Conservation (phyloP, 1,140 invertebrate species). For the Nasonia vitripennis region DNA sequence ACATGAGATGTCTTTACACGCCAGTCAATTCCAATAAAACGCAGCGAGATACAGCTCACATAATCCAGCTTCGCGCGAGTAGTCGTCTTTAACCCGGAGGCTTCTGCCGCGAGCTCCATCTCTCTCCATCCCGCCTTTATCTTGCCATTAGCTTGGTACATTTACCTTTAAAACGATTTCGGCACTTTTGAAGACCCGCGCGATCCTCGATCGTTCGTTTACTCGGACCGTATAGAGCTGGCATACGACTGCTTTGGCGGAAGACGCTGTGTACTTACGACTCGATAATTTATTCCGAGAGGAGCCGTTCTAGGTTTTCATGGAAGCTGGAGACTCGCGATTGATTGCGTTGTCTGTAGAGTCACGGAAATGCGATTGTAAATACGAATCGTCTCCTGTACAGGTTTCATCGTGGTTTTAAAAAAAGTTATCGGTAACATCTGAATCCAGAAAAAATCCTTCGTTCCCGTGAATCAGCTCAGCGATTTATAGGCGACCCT, state of each 20-base stretch:
- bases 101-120: neutral
- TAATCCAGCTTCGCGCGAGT: constrained; percentile 18
- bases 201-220: neutral
- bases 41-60: neutral
- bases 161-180: constrained; percentile 46
- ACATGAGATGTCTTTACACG: too few species aligned
- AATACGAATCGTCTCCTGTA: too few species aligned
- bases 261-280: too few species aligned
- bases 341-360: too few species aligned
- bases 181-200: neutral
- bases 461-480: too few species aligned
- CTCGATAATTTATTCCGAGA: neutral
- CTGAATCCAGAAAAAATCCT: too few species aligned
- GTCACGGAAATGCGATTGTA: too few species aligned
- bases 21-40: neutral
- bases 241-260: neutral
- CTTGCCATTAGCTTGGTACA: constrained; percentile 51
- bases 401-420: too few species aligned
- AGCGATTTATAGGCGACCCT: too few species aligned
- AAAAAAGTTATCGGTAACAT: too few species aligned
- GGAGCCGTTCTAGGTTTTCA: neutral
- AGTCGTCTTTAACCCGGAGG: constrained; percentile 39
- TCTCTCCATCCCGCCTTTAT: constrained; percentile 28
- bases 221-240: too few species aligned
- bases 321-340: neutral